Base-by-base conservation (phyloP, 2,113 vertebrate species). In the Phalacrocorax carbo region DNA sequence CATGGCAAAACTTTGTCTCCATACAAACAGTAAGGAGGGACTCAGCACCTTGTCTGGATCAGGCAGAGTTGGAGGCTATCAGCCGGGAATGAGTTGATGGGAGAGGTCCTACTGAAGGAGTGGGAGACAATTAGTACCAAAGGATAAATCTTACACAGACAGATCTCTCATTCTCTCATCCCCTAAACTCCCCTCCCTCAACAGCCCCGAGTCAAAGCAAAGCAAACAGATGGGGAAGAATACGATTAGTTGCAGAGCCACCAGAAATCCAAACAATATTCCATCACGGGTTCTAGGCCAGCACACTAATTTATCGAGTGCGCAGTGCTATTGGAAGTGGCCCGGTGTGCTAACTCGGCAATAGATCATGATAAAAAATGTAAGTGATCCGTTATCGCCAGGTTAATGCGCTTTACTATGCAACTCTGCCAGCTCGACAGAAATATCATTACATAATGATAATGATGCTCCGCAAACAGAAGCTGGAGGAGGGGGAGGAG, bases 301-400 rank as follows among this genome's bases (percentile, higher is more conserved):
- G 55, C 82, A 82, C 88, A 42, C 92, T 85, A 87, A 93, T 97
- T 96, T 95, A 92, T 95, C 4, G 83, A 93, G 75, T 78, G 62
- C 2, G 0, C 0, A 0, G 62, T 80, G 61, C 94, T 96, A 10
- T 84, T 82, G 93, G 86, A 94, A 87, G 88, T 92, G 87, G 89
- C 91, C 96, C 2, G 27, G 77, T 94, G 85, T 62, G 91, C 93
- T 93, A 90, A 93, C 86, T 88, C 5, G 11, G 90, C 93, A 95
- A 97, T 96, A 96, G 95, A 95, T 97, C 95, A 96, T 94, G 94
- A 96, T 96, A 95, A 95, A 93, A 96, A 96, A 97, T 94, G 88
- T 95, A 95, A 95, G 93, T 77, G 82, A 93, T 95, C 86, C 7
- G 48, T 95, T 95, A 91, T 97, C 64, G 3, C 93, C 90, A 89